A percentile compares a stretch with the other conserved stretches of the same genome.
Evolutionary conservation across 2,797 vertebrate genomes (phyloP).

Genomic region (Cyprinella venusta): DNA sequence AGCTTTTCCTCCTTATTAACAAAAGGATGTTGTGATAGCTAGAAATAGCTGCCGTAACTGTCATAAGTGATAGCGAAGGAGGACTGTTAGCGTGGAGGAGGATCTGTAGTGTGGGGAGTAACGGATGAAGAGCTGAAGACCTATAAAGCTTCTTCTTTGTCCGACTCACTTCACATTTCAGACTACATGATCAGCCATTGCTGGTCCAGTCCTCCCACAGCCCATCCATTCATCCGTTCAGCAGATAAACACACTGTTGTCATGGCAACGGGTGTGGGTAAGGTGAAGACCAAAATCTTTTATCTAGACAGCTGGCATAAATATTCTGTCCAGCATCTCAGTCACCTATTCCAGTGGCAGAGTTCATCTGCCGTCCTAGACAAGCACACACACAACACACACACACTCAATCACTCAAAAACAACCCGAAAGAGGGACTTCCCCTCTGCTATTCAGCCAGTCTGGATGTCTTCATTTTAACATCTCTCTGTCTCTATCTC

Average conservation of each 20-base stretch:
- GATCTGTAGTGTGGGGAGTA: slow-evolving; percentile 38
- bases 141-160: slow-evolving; percentile 58
- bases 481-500: slow-evolving; percentile 1
- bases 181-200: slow-evolving; percentile 32
- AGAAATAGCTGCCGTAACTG: not conserved
- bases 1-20: not conserved
- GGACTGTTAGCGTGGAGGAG: slow-evolving; percentile 24
- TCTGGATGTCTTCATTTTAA: slow-evolving; percentile 1
- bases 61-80: slow-evolving; percentile 35
- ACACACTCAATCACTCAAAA: slow-evolving; percentile 18
- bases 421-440: not conserved
- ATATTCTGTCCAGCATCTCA: slow-evolving; percentile 81
- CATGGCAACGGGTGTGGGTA: slow-evolving; percentile 70
- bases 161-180: slow-evolving; percentile 36
- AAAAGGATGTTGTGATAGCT: slow-evolving; percentile 1
- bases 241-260: slow-evolving; percentile 74
- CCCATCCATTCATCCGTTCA: slow-evolving; percentile 72
- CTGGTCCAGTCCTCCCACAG: slow-evolving; percentile 67
- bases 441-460: slow-evolving; percentile 2
- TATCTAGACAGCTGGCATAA: slow-evolving; percentile 80
- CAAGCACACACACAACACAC: not conserved
- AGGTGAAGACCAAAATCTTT: slow-evolving; percentile 72
- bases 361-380: not conserved
- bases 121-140: slow-evolving; percentile 46
- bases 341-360: slow-evolving; percentile 18